Evolutionary conservation across 2,113 vertebrate species (phyloP), one percentile per base, ranked within the genome.

Genomic region (Hippocampus guttulatus): DNA sequence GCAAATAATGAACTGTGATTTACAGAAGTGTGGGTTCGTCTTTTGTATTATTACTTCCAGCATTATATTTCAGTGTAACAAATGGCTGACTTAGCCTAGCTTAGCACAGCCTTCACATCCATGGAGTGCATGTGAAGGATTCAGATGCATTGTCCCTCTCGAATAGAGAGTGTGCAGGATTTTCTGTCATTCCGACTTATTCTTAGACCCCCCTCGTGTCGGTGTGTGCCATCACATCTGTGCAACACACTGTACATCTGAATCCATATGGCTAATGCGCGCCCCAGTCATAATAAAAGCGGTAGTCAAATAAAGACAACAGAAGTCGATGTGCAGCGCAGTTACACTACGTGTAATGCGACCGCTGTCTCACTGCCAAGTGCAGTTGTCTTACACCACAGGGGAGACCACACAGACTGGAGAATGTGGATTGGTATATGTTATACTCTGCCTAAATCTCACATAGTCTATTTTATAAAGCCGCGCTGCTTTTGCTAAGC

Each of bases 371-470:
- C 52, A 11, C 55, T 74, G 85, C 78, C 76, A 84, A 76, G 65
- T 73, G 60, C 43, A 67, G 67, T 62, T 80, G 81, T 74, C 71
- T 61, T 70, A 77, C 69, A 51, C 62, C 72, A 62, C 75, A 70
- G 68, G 64, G 12, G 51, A 81, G 87, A 86, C 84, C 86, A 87
- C 89, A 89, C 85, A 83, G 60, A 80, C 69, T 76, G 82, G 41
- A 73, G n/a, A 71, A 33, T 64, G 52, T 67, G 64, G 62, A 75
- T 71, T 60, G 68, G 75, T 79, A 67, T 60, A 72, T 54, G 69
- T 67, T 60, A 55, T 70, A 72, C 51, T 30, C 57, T 43, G 69
- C 75, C 71, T 60, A 67, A 73, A 62, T 80, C 54, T 55, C 76
- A 67, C 20, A 65, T 54, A 20, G 58, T n/a, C 30, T 62, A 38